phyloP scores from a whole-genome alignment of 2,888 invertebrate species.

The Apamea anceps region DNA sequence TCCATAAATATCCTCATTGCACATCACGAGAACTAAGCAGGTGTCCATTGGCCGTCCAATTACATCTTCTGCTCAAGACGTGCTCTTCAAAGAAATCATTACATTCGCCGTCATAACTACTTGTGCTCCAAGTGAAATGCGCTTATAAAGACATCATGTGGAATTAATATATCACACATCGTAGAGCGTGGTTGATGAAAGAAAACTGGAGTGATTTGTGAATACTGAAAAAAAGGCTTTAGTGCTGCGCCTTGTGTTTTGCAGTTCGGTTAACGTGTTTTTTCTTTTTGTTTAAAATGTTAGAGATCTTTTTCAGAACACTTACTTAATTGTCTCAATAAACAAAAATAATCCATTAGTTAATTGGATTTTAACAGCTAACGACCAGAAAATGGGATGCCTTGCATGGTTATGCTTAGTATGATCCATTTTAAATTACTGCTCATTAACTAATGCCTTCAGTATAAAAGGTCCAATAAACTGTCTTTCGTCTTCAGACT shows the following conservation, averaged over 20 bases:
- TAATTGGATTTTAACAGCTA: not conserved
- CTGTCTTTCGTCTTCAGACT: not conserved
- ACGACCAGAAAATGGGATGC: not conserved
- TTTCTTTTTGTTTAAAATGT: not conserved
- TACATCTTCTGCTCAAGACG: slow-evolving; percentile 41
- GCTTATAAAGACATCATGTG: slow-evolving; percentile 45
- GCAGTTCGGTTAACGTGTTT: not conserved
- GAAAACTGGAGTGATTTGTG: slow-evolving; percentile 14
- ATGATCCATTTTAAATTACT: not conserved
- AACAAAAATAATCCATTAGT: too few relatives aligned
- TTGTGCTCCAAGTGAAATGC: slow-evolving; percentile 34
- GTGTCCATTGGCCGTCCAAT: slow-evolving; percentile 55
- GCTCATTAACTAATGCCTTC: slow-evolving; percentile 1
- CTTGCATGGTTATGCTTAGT: not conserved
- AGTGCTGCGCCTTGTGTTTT: not conserved
- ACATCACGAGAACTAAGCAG: slow-evolving; percentile 51
- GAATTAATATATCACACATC: slow-evolving; percentile 28
- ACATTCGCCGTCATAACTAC: slow-evolving; percentile 41
- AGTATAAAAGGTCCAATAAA: not conserved
- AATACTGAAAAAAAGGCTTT: not conserved
- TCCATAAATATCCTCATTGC: slow-evolving; percentile 14
- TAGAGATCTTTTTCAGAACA: not conserved
- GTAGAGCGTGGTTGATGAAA: slow-evolving; percentile 3
- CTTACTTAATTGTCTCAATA: not conserved
- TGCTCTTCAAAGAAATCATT: slow-evolving; percentile 58